phyloP scores from a whole-genome alignment of 2,888 invertebrate species.

The Eupithecia tripunctaria region DNA sequence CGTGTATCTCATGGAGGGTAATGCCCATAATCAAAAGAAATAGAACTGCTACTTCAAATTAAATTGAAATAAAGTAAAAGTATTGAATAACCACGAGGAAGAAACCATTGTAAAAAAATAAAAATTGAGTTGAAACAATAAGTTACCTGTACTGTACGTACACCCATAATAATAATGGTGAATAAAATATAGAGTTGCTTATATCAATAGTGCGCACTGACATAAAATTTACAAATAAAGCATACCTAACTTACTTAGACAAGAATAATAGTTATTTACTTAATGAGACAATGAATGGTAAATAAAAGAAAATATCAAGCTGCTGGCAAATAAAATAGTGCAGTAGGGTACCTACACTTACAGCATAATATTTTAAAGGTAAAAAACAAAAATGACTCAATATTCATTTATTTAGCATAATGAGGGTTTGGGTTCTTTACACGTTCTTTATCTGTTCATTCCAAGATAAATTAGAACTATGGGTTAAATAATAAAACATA shows the following conservation, averaged over 20 bases:
- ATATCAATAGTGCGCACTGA: not conserved
- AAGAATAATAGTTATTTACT: not conserved
- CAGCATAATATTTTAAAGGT: not conserved
- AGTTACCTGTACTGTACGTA: not conserved
- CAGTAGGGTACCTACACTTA: not conserved
- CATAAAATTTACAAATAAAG: not conserved
- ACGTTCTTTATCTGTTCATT: not conserved
- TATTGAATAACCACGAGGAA: too few species aligned
- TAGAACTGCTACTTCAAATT: too few species aligned
- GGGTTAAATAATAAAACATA: too few species aligned
- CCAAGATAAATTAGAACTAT: too few species aligned
- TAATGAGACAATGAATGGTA: not conserved
- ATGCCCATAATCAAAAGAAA: too few species aligned
- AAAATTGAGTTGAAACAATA: not conserved
- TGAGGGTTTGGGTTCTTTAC: not conserved
- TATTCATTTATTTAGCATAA: not conserved
- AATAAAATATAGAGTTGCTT: not conserved
- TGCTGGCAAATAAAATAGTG: not conserved
- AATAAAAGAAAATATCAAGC: not conserved
- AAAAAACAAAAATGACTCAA: not conserved
- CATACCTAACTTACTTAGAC: not conserved
- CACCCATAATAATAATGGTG: not conserved
- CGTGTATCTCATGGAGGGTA: too few species aligned
- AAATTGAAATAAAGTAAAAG: too few species aligned
- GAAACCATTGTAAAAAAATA: too few species aligned